Conservation (phyloP, 2,113 vertebrate genomes). For the Ammodytes dubius region DNA sequence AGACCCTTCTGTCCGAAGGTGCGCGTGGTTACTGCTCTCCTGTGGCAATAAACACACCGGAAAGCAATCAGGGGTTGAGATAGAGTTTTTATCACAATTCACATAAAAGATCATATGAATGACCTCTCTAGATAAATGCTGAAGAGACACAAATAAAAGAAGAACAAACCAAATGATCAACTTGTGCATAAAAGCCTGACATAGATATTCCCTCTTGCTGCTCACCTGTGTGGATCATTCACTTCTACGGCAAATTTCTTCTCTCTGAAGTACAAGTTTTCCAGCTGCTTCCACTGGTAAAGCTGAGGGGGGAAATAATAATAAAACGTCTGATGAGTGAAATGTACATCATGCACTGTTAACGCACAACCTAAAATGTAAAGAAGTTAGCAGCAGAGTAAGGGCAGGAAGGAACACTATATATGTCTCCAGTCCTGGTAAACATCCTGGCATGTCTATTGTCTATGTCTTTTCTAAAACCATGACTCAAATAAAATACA, state of each 20-base stretch:
- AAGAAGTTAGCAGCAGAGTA: not conserved
- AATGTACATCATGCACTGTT: not conserved
- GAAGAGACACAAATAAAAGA: not conserved
- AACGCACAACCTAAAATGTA: not conserved
- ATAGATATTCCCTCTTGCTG: not conserved
- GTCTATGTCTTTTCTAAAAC: not conserved
- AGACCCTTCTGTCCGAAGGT: slow-evolving; percentile 96
- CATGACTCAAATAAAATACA: slow-evolving; percentile 2
- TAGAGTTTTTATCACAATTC: not conserved
- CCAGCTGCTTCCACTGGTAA: slow-evolving; percentile 99
- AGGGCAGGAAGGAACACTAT: not conserved
- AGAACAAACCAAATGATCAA: not conserved
- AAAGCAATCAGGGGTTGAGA: not conserved
- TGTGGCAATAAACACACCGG: slow-evolving; percentile 59
- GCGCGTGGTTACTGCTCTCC: slow-evolving; percentile 94
- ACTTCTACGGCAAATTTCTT: slow-evolving; percentile 99
- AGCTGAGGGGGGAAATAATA: slow-evolving; percentile 82
- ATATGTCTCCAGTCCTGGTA: not conserved
- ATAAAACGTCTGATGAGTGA: not conserved
- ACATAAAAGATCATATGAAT: not conserved
- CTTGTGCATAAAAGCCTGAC: not conserved
- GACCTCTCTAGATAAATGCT: not conserved
- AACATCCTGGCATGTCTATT: not conserved
- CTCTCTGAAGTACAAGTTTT: slow-evolving; percentile 98
- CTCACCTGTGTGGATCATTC: slow-evolving; percentile 96